Base-by-base conservation (phyloP, 2,888 invertebrate species). In the Tortricodes alternella region DNA sequence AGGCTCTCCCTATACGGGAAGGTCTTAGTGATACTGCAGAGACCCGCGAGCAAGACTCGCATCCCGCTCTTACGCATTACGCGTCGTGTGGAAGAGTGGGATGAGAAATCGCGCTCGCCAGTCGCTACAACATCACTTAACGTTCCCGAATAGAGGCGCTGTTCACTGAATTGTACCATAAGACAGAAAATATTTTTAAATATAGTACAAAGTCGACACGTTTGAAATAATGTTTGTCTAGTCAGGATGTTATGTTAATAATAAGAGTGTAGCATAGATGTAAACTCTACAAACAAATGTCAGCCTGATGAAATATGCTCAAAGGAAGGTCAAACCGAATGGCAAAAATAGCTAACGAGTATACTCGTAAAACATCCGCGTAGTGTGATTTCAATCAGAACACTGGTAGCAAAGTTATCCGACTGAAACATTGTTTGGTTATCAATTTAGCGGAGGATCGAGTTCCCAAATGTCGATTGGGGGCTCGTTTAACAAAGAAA, bases 401-500 rank as follows among this genome's bases (percentile, higher is more conserved):
- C 43, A 34, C 16, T 16, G 8, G 34, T 44, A 15, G 24, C 19
- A 21, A n/a, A 13, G 34, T 24, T 19, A 34, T 34, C 19, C 9
- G 39, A 27, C 48, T 34, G 34, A 24, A 41, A 34, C 16, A 39
- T n/a, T 41, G 46, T 16, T 32, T 24, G 34, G 24, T 13, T 8
- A 5, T 46, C 37, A 7, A 13, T 27, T 5, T 39, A 39, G 53
- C 53, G 46, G 21, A 43, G 39, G 11, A 29, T 29, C 24, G 52
- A 37, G 52, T 6, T 19, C 39, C 53, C 53, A 53, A 24, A 19
- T n/a, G 46, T 15, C 19, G 19, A 29, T 34, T 37, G 41, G 49
- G 38, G 32, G 8, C 41, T 27, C 48, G 32, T 67, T 64, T 63
- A 61, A 80, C 81, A 86, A 64, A 69, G 62, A 83, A 86, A 86